A percentile compares a stretch with the other conserved stretches of the same genome.
These are phyloP conservation scores for Catocala nupta DNA, from an alignment of 2,888 invertebrate species.

Conservation along the genomic window DNA sequence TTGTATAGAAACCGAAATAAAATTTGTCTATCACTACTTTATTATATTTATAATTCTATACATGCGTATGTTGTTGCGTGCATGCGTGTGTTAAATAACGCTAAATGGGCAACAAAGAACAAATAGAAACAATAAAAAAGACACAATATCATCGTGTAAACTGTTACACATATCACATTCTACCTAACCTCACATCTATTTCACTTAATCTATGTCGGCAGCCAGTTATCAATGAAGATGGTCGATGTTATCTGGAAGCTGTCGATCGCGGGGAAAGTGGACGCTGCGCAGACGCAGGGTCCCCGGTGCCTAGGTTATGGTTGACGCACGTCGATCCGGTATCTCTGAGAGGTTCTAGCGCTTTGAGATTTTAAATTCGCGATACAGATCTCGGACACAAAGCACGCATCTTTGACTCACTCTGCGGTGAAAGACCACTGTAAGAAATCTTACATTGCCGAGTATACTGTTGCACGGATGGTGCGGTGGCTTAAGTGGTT, in stretches of 20 bases:
- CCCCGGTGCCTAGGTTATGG: slow-evolving; percentile 48
- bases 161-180: not conserved
- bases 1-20: too few relatives aligned
- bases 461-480: too few relatives aligned
- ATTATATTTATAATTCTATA: too few relatives aligned
- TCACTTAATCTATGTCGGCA: slow-evolving; percentile 55
- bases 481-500: too few relatives aligned
- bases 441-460: too few relatives aligned
- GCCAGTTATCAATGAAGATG: slow-evolving; percentile 80
- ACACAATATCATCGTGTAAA: not conserved
- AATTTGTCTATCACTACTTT: too few relatives aligned
- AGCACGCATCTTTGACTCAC: too few relatives aligned
- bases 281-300: slow-evolving; percentile 42
- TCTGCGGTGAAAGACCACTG: too few relatives aligned
- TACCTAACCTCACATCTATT: slow-evolving; percentile 41
- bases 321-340: slow-evolving; percentile 25
- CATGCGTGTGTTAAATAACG: too few relatives aligned
- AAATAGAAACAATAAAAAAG: too few relatives aligned
- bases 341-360: not conserved
- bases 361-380: not conserved
- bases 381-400: not conserved
- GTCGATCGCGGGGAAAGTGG: slow-evolving; percentile 62
- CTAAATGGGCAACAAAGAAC: too few relatives aligned
- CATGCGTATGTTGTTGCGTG: too few relatives aligned
- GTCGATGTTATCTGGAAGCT: slow-evolving; percentile 63